Conservation (phyloP, 2,113 vertebrate genomes). For the Vulpes lagopus region DNA sequence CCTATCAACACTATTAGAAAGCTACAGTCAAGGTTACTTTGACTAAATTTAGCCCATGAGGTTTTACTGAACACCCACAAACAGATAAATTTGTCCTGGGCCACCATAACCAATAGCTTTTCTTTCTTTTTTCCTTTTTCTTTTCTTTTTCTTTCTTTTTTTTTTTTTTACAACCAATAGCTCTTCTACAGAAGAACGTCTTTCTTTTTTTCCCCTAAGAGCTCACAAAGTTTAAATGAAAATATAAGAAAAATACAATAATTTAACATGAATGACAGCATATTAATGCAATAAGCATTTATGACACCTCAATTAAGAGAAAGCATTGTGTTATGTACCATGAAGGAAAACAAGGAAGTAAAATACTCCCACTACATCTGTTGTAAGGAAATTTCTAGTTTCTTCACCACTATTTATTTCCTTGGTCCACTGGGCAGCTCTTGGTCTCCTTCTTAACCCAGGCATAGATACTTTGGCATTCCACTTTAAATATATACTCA, state of each 20-base stretch:
- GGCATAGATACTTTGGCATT: background rate
- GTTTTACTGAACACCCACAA: constrained; percentile 39
- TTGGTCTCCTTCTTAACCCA: background rate
- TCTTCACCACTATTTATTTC: background rate
- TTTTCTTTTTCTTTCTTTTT: no score
- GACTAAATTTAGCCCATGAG: background rate
- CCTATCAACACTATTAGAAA: background rate
- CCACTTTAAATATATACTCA: background rate
- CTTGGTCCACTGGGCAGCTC: background rate
- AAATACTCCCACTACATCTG: background rate
- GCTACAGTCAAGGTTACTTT: constrained; percentile 1
- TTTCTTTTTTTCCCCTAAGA: background rate
- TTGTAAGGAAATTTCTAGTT: background rate
- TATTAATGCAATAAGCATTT: background rate
- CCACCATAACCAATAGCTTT: background rate
- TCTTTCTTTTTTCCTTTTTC: background rate
- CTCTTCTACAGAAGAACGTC: background rate
- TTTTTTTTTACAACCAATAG: background rate
- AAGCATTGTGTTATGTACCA: background rate
- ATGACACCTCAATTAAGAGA: background rate
- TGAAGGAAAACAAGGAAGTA: background rate
- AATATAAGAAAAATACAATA: background rate
- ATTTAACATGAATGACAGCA: background rate
- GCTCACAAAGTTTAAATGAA: constrained; percentile 2
- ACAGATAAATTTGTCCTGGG: constrained; percentile 35